Conservation (phyloP, 2,113 vertebrate species). For the Hippocampus mohnikei region DNA sequence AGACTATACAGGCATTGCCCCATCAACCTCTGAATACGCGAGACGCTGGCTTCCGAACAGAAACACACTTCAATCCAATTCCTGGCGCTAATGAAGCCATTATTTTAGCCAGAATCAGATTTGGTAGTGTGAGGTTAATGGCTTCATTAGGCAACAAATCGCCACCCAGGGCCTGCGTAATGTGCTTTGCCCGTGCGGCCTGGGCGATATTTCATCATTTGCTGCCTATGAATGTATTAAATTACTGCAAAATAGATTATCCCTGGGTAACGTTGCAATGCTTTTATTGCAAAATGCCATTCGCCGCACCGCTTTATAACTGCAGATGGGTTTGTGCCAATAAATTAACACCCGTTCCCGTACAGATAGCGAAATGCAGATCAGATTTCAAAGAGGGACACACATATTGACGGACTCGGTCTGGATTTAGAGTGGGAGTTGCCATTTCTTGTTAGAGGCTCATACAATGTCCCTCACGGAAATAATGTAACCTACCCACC, state of each 20-base stretch:
- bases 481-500: no score
- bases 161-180: conserved; percentile 59
- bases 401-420: neutral
- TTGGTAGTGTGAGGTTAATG: conserved; percentile 74
- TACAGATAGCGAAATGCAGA: neutral
- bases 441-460: no score
- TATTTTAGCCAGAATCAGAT: conserved; percentile 67
- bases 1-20: conserved; percentile 19
- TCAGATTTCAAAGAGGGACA: neutral
- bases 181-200: conserved; percentile 38
- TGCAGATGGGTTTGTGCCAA: conserved; percentile 18
- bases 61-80: conserved; percentile 32
- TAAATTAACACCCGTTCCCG: conserved; percentile 41
- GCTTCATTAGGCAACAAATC: conserved; percentile 72
- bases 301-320: conserved; percentile 53
- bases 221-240: conserved; percentile 64
- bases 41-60: conserved; percentile 48
- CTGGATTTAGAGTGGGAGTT: neutral
- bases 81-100: conserved; percentile 67
- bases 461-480: no score
- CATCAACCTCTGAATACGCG: conserved; percentile 10
- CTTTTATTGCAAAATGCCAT: conserved; percentile 57
- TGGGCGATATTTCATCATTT: conserved; percentile 69
- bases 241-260: conserved; percentile 67
- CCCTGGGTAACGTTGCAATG: conserved; percentile 45